These are phyloP conservation scores for Emydoidea blandingii DNA, from an alignment of 2,797 vertebrate species.

Conservation along the genomic window DNA sequence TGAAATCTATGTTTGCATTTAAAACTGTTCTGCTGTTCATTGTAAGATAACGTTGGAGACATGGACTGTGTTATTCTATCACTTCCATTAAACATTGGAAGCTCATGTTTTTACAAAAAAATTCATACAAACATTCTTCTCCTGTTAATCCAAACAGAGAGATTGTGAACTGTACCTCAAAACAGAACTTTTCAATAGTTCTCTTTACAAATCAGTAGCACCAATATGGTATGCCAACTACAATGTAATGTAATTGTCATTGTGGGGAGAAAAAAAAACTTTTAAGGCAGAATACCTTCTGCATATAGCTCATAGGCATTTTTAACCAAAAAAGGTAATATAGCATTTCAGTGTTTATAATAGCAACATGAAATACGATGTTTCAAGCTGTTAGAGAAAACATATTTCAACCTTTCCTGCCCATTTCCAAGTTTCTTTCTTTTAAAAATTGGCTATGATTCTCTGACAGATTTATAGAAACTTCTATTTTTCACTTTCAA, in stretches of 20 bases:
- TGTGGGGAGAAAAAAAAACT: conserved; percentile 36
- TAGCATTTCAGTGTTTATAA: conserved; percentile 82
- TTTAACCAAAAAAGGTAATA: conserved; percentile 85
- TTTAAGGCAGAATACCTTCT: conserved; percentile 64
- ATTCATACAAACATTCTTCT: conserved; percentile 64
- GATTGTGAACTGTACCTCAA: conserved; percentile 77
- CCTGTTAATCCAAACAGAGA: conserved; percentile 48
- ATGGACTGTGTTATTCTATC: conserved; percentile 21
- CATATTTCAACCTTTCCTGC: conserved; percentile 64
- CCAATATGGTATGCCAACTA: conserved; percentile 69
- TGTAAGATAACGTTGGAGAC: conserved; percentile 67
- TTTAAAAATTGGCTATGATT: not conserved
- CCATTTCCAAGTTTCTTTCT: conserved; percentile 55
- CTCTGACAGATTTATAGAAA: conserved; percentile 72
- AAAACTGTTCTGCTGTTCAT: conserved; percentile 56
- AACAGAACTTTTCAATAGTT: conserved; percentile 76
- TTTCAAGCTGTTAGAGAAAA: conserved; percentile 74
- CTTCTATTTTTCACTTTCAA: conserved; percentile 46
- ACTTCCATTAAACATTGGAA: conserved; percentile 60
- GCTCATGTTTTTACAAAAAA: conserved; percentile 46
- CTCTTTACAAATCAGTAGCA: conserved; percentile 76
- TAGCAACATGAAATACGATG: conserved; percentile 62
- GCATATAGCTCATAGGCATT: conserved; percentile 70
- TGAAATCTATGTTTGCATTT: conserved; percentile 61
- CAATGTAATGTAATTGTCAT: conserved; percentile 67